Evolutionary conservation across 37 sponge, comb jelly and placozoan genomes (phyloP), one percentile per base, ranked within the genome.

Genomic region (Geodia barretti): DNA sequence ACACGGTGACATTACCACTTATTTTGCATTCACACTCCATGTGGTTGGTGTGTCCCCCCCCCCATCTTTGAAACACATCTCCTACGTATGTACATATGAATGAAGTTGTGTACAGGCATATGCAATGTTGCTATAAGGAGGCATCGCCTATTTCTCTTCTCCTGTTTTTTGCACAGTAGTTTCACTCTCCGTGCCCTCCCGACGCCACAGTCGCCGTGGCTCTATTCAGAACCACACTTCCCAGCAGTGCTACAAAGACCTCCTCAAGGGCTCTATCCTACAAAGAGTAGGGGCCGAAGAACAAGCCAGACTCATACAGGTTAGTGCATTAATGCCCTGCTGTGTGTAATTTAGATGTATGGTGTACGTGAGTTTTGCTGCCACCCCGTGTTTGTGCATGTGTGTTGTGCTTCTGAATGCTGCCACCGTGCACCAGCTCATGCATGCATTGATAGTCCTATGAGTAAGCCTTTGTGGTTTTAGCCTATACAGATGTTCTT

Each of bases 151-250:
- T n/a, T n/a, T n/a, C n/a, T n/a, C n/a, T n/a, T n/a, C n/a, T n/a
- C n/a, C 28, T 30, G 31, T n/a, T 34, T 39, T 34, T 1, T 9
- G 20, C 29, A 62, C 31, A 78, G 65, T 71, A 72, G 66, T 73
- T 7, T 39, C 60, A 19, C 35, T 24, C 20, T 34, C 68, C 11
- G 40, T 76, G 11, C 54, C 54, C 7, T 69, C 61, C 21, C 65
- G 73, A 30, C 7, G 68, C 26, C 24, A 25, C 0, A 37, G 74
- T 0, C 40, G 88, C 4, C 60, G 88, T 75, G 88, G 88, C 38
- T 87, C 88, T 30, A 20, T 87, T 7, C 81, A 87, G 43, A 20
- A 74, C 37, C 29, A 62, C 33, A 75, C 77, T 11, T 61, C 88
- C 17, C 17, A 75, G 0, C 38, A 70, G 67, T 43, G 42, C 43